Conservation (phyloP, 2,888 invertebrate genomes). For the Hirtodrosophila duncani region DNA sequence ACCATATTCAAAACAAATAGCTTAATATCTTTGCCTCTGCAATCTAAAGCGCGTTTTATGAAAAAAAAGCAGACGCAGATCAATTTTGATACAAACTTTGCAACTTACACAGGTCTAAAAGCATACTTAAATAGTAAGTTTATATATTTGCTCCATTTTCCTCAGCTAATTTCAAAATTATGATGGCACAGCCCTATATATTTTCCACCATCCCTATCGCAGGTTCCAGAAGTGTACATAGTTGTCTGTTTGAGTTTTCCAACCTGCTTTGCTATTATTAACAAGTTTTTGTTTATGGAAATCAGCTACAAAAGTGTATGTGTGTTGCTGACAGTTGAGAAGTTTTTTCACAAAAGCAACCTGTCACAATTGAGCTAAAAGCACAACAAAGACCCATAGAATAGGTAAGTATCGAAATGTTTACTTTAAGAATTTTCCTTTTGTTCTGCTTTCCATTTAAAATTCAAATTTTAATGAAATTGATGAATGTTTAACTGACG, state of each 20-base stretch:
- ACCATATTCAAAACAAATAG: too few relatives aligned
- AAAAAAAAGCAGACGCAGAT: too few relatives aligned
- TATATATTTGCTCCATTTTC: too few relatives aligned
- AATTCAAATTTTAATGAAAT: constrained; percentile 58
- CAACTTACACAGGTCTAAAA: too few relatives aligned
- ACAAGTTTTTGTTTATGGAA: constrained; percentile 40
- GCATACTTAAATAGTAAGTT: too few relatives aligned
- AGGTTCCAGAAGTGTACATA: constrained; percentile 14
- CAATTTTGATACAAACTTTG: too few relatives aligned
- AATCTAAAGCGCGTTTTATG: too few relatives aligned
- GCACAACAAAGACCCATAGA: constrained; percentile 24
- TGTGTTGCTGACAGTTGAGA: constrained; percentile 13
- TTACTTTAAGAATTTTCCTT: constrained; percentile 12
- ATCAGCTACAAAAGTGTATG: constrained; percentile 20
- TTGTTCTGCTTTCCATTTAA: constrained; percentile 16
- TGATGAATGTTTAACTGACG: constrained; percentile 57
- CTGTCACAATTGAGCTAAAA: constrained; percentile 11
- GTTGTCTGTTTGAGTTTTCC: constrained; percentile 14
- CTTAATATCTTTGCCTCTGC: too few relatives aligned
- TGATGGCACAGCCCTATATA: too few relatives aligned
- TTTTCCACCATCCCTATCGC: too few relatives aligned
- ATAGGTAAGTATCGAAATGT: constrained; percentile 22
- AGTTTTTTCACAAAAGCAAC: constrained; percentile 8
- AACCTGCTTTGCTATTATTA: constrained; percentile 26
- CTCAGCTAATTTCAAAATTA: too few relatives aligned